Evolutionary conservation across 2,888 invertebrate genomes (phyloP).

Genomic region (Branchellion lobata): DNA sequence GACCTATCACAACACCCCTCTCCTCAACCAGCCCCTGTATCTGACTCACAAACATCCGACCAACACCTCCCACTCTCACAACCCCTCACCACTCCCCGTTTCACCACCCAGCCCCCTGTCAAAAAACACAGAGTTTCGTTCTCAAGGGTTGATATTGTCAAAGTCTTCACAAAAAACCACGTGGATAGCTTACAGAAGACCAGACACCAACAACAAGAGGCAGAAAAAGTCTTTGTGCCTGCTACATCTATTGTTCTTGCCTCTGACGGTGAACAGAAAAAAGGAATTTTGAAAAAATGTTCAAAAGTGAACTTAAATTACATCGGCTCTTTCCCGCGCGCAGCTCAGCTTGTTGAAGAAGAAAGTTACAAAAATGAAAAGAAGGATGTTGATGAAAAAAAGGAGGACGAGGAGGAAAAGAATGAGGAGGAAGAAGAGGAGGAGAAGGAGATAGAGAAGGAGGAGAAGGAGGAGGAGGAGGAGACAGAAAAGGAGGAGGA

Average conservation of each 20-base stretch:
- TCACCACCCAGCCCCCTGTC: neutral
- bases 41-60: no score
- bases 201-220: neutral
- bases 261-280: neutral
- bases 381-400: neutral
- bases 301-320: no score
- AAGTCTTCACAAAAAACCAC: neutral
- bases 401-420: neutral
- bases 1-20: no score
- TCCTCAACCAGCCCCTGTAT: no score
- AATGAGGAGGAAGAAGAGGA: neutral
- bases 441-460: neutral
- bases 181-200: neutral
- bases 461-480: neutral
- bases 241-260: neutral
- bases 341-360: no score
- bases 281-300: conserved; percentile 12
- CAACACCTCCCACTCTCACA: no score
- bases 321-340: no score
- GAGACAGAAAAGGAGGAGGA: neutral
- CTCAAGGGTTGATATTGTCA: conserved; percentile 9
- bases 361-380: neutral
- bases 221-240: neutral
- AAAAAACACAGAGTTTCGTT: conserved; percentile 32
- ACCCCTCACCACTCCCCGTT: no score